phyloP scores from a whole-genome alignment of 2,113 vertebrate species.

The Limanda limanda region DNA sequence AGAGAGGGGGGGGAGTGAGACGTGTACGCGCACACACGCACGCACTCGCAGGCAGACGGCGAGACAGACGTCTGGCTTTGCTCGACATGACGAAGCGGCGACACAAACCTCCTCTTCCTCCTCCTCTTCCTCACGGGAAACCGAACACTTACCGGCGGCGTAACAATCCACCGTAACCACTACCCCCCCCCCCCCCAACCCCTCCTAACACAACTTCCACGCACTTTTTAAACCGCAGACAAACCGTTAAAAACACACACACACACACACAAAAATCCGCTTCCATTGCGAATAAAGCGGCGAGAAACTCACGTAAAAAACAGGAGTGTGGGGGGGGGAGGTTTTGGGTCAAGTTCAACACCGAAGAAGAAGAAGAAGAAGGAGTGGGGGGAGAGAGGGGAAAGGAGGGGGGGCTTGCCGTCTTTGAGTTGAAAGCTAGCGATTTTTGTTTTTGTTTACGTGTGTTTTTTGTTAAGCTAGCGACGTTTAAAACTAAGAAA shows the following conservation, averaged over 20 bases:
- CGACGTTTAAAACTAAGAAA: too few relatives aligned
- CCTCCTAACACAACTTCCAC: too few relatives aligned
- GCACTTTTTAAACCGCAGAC: too few relatives aligned
- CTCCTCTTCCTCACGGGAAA: too few relatives aligned
- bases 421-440: not conserved
- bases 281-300: not conserved
- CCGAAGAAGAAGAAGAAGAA: not conserved
- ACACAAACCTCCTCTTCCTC: conserved; percentile 44
- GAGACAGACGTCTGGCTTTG: conserved; percentile 64
- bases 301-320: not conserved
- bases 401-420: not conserved
- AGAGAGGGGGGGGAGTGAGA: too few relatives aligned
- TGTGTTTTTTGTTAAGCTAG: not conserved
- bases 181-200: too few relatives aligned
- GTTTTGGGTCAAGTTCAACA: conserved; percentile 58
- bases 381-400: not conserved
- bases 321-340: not conserved
- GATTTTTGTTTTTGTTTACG: not conserved
- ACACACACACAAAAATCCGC: not conserved
- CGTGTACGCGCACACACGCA: not conserved
- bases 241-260: not conserved
- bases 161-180: too few relatives aligned
- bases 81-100: conserved; percentile 61
- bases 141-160: too few relatives aligned
- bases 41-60: not conserved